phyloP scores from a whole-genome alignment of 2,797 vertebrate species.

The Cetoscarus ocellatus region DNA sequence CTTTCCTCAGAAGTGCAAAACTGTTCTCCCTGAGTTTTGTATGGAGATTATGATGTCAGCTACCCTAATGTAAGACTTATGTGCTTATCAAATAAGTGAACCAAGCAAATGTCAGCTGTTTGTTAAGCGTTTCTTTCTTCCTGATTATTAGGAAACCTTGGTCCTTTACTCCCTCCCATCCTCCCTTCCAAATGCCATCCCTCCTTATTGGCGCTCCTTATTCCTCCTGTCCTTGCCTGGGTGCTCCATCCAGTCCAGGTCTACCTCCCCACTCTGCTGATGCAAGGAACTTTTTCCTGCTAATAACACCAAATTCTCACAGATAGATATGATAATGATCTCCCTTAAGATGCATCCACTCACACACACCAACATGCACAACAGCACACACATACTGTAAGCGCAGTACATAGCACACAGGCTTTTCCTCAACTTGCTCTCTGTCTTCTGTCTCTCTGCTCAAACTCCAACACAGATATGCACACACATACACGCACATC shows the following conservation, averaged over 20 bases:
- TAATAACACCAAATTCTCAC: slow-evolving; percentile 58
- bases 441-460: background rate
- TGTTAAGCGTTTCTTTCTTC: slow-evolving; percentile 13
- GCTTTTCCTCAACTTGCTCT: background rate
- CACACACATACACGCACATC: slow-evolving; percentile 4
- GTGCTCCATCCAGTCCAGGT: slow-evolving; percentile 34
- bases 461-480: slow-evolving; percentile 2
- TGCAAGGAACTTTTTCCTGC: slow-evolving; percentile 55
- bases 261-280: slow-evolving; percentile 56
- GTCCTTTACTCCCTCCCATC: background rate
- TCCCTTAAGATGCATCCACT: slow-evolving; percentile 77
- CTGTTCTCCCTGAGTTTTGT: slow-evolving; percentile 15
- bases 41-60: slow-evolving; percentile 23
- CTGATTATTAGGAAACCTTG: slow-evolving; percentile 11
- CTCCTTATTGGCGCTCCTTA: slow-evolving; percentile 23
- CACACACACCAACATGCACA: slow-evolving; percentile 15
- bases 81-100: slow-evolving; percentile 15
- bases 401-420: slow-evolving; percentile 4
- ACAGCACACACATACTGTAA: background rate
- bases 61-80: slow-evolving; percentile 6
- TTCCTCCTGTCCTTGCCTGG: slow-evolving; percentile 31
- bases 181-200: background rate
- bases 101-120: slow-evolving; percentile 1
- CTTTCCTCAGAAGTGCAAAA: background rate
- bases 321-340: slow-evolving; percentile 80